Percentiles rank a stretch among this genome's conserved stretches.
Conservation (phyloP, 37 sponge, comb jelly and placozoan species). For the Amphimedon queenslandica region DNA sequence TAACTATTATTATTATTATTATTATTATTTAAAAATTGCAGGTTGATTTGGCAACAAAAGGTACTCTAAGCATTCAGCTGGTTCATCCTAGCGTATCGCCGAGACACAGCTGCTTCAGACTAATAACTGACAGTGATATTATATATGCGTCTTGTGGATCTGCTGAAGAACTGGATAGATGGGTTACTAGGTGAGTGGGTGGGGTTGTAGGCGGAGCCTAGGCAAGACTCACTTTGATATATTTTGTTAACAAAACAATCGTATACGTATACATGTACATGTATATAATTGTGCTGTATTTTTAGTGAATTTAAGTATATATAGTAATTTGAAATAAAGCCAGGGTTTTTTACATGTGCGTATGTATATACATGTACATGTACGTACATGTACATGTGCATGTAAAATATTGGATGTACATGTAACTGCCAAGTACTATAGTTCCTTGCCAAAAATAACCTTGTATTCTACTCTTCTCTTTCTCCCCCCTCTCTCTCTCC, state of each 20-base stretch:
- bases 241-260: too few relatives aligned
- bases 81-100: slow-evolving; percentile 78
- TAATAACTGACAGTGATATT: slow-evolving; percentile 53
- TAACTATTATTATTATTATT: too few relatives aligned
- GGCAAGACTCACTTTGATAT: too few relatives aligned
- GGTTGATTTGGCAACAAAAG: slow-evolving; percentile 67
- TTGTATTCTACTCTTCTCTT: background rate
- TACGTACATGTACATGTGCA: background rate
- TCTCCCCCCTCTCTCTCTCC: background rate
- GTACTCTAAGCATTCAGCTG: slow-evolving; percentile 50
- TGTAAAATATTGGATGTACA: too few relatives aligned
- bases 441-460: background rate
- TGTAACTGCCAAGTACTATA: too few relatives aligned
- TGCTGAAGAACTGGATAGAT: slow-evolving; percentile 64
- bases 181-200: slow-evolving; percentile 59
- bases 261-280: too few relatives aligned
- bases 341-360: too few relatives aligned
- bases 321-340: too few relatives aligned
- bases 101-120: slow-evolving; percentile 68
- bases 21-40: slow-evolving; percentile 11
- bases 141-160: slow-evolving; percentile 74
- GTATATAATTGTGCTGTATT: too few relatives aligned
- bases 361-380: background rate
- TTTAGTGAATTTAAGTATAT: too few relatives aligned
- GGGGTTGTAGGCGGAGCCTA: too few relatives aligned